Conservation (phyloP, 2,113 vertebrate species). For the Psittacus erithacus region DNA sequence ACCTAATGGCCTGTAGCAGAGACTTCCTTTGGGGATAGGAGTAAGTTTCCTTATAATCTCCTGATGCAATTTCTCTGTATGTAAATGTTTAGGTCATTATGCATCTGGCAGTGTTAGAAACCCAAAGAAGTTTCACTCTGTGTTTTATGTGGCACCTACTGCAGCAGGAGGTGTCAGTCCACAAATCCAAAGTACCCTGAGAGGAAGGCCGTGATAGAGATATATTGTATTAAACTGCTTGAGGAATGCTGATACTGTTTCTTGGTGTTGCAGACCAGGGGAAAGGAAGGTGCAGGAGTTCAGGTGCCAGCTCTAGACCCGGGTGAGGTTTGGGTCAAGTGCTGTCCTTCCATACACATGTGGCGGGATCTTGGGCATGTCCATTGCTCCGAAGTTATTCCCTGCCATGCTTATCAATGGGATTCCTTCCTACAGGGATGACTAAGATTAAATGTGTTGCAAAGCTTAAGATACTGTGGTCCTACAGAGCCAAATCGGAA, state of each 20-base stretch:
- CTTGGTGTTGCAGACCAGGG: background rate
- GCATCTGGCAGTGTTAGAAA: background rate
- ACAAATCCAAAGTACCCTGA: background rate
- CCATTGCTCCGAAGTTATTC: background rate
- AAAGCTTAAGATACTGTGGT: background rate
- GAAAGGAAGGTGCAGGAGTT: background rate
- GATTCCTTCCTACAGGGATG: background rate
- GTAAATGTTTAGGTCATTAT: background rate
- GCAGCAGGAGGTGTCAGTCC: fast-evolving
- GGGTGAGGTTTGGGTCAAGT: background rate
- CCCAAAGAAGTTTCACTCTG: background rate
- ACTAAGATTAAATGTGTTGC: background rate
- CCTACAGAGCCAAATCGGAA: background rate
- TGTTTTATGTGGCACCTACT: background rate
- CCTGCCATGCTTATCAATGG: background rate
- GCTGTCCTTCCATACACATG: background rate
- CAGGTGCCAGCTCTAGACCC: background rate
- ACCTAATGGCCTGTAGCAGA: background rate
- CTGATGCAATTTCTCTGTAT: background rate
- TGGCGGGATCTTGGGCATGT: fast-evolving
- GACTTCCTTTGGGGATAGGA: background rate
- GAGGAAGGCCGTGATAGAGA: background rate
- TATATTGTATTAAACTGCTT: background rate
- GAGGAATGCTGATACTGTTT: background rate
- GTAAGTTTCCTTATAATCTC: background rate